These are phyloP conservation scores for Tiliqua scincoides DNA, from an alignment of 2,113 vertebrate genomes.

Conservation along the genomic window DNA sequence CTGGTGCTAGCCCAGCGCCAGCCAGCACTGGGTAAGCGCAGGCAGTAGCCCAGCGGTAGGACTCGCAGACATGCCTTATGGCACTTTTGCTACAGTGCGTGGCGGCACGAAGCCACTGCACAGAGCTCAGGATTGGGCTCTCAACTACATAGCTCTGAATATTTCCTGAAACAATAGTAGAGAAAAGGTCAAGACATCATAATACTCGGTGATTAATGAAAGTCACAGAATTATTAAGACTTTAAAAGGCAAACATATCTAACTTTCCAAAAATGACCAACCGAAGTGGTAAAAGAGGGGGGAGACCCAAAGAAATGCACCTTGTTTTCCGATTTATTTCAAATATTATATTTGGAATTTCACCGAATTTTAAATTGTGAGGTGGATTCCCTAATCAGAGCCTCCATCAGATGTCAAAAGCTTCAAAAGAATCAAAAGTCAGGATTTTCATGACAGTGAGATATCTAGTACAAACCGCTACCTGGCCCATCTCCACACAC, in stretches of 20 bases:
- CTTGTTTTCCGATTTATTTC: not conserved
- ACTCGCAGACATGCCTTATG: too few species aligned
- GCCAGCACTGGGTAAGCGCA: too few species aligned
- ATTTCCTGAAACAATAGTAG: not conserved
- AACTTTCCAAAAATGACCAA: not conserved
- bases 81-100: too few species aligned
- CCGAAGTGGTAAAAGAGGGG: not conserved
- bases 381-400: not conserved
- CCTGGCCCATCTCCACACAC: slow-evolving; percentile 6
- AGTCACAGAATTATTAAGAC: too few species aligned
- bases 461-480: not conserved
- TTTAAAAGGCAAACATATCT: not conserved
- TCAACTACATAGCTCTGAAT: too few species aligned
- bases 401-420: not conserved
- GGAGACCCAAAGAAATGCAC: not conserved
- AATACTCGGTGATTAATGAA: not conserved
- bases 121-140: too few species aligned
- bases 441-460: not conserved
- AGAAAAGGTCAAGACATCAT: not conserved
- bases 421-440: slow-evolving; percentile 9
- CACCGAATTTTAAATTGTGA: not conserved
- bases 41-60: too few species aligned
- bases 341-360: not conserved
- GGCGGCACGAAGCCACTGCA: too few species aligned
- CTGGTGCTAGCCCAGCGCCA: too few species aligned